phyloP scores from a whole-genome alignment of 1,140 invertebrate species.

The Pachyrhynchus sulphureomaculatus region DNA sequence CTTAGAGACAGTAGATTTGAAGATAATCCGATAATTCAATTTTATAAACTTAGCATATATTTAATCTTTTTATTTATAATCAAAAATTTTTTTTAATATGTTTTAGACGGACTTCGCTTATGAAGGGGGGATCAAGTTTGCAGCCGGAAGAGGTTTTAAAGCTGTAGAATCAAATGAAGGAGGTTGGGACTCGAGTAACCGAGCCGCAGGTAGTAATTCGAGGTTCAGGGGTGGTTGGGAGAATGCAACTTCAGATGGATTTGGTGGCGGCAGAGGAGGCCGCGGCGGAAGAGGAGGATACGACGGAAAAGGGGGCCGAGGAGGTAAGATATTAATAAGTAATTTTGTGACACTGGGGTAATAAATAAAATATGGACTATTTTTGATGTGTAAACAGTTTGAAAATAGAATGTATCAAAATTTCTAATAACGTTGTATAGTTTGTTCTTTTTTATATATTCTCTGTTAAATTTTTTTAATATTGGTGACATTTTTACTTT shows the following conservation, averaged over 20 bases:
- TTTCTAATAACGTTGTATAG: too few species aligned
- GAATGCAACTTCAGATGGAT: conserved; percentile 3
- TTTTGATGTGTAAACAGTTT: not conserved
- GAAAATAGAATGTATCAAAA: too few species aligned
- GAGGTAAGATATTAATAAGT: conserved; percentile 13
- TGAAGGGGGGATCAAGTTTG: conserved; percentile 40
- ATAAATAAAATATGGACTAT: not conserved
- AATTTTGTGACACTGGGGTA: too few species aligned
- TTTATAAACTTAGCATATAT: too few species aligned
- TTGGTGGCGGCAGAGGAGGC: conserved; percentile 17
- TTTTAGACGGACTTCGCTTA: conserved; percentile 20
- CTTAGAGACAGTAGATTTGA: too few species aligned
- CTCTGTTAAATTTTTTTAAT: too few species aligned
- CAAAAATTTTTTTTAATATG: not conserved
- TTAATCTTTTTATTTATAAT: too few species aligned
- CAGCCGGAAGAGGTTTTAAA: conserved; percentile 40
- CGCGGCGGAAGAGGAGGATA: conserved; percentile 20
- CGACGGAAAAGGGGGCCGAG: conserved; percentile 1
- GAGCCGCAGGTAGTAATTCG: conserved; percentile 6
- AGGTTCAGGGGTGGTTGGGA: conserved; percentile 16
- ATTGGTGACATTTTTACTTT: too few species aligned
- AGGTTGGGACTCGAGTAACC: conserved; percentile 16
- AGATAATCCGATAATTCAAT: too few species aligned
- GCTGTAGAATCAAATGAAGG: conserved; percentile 18
- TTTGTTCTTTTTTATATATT: too few species aligned